phyloP scores from a whole-genome alignment of 2,888 invertebrate species.

The Abrostola triplasia region DNA sequence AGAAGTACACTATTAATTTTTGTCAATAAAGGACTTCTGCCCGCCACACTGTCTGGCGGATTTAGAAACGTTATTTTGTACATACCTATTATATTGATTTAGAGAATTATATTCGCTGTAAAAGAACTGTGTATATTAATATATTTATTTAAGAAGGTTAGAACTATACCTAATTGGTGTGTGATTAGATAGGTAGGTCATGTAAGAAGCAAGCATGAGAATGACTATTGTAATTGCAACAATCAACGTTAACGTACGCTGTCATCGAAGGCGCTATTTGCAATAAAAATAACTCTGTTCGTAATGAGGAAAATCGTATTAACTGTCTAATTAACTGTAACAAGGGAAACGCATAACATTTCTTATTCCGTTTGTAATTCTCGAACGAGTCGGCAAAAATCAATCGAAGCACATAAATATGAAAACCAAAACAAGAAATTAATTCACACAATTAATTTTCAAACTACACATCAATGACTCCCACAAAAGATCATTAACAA shows the following conservation, averaged over 20 bases:
- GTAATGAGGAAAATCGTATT: constrained; percentile 30
- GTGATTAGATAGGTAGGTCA: too few relatives aligned
- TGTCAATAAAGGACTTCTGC: constrained; percentile 36
- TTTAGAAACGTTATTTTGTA: constrained; percentile 6
- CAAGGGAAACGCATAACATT: constrained; percentile 33
- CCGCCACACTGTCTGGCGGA: constrained; percentile 42
- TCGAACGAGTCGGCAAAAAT: constrained; percentile 22
- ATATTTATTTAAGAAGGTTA: too few relatives aligned
- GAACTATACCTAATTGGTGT: too few relatives aligned
- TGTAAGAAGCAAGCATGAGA: too few relatives aligned
- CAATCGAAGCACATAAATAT: constrained; percentile 28
- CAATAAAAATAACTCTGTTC: constrained; percentile 8
- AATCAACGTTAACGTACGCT: constrained; percentile 12
- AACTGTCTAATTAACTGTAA: constrained; percentile 31
- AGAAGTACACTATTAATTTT: constrained; percentile 50
- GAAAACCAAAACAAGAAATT: constrained; percentile 26
- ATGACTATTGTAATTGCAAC: too few relatives aligned
- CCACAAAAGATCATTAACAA: constrained; percentile 46
- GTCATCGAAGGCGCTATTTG: constrained; percentile 24
- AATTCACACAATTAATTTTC: constrained; percentile 48
- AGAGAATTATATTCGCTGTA: not conserved
- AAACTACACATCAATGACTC: constrained; percentile 42
- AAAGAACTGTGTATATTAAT: not conserved
- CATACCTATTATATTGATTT: constrained; percentile 2
- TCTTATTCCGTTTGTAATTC: constrained; percentile 16